Evolutionary conservation across 2,113 vertebrate genomes (phyloP), one percentile per base, ranked within the genome.

Genomic region (Cheilinus undulatus): DNA sequence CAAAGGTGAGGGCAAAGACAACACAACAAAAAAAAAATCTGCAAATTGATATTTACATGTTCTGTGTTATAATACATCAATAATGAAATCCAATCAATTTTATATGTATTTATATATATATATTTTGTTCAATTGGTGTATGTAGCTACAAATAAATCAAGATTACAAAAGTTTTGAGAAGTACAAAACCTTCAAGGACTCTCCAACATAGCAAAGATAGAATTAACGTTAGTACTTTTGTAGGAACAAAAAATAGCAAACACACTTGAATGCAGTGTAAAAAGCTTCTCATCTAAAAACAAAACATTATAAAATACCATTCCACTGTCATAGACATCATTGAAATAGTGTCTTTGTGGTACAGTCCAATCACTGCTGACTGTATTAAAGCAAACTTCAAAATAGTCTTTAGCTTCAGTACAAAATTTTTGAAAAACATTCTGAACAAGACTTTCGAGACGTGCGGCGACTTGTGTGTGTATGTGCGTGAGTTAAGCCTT

Each of bases 101-200:
- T 27, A 38, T 53, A 71, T 68, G 92, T 93, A 91, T 93, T n/a
- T n/a, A n/a, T 40, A 53, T 48, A 71, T 68, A 92, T 93, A 91
- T 93, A 93, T 94, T 93, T 95, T 95, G 87, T 94, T 95, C 93
- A 77, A 88, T 88, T 92, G 75, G 38, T 93, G 92, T 90, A 94
- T 87, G 95, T 92, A 94, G 92, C 94, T 96, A 96, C 94, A 95
- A 96, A 98, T 95, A 94, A 97, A 95, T 93, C 83, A 94, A 93
- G 96, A 96, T 95, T 95, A 96, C 94, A 96, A 97, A 97, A 96
- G 92, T 95, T 94, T 96, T 92, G 94, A 89, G 95, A 93, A 94
- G 94, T 97, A 98, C 95, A 98, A 97, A 98, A 96, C 93, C 93
- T 96, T 93, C 93, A 91, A 93, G 95, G 94, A 93, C 93, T 95